phyloP scores from a whole-genome alignment of 1,140 invertebrate species.

The Drosophila lacertosa region DNA sequence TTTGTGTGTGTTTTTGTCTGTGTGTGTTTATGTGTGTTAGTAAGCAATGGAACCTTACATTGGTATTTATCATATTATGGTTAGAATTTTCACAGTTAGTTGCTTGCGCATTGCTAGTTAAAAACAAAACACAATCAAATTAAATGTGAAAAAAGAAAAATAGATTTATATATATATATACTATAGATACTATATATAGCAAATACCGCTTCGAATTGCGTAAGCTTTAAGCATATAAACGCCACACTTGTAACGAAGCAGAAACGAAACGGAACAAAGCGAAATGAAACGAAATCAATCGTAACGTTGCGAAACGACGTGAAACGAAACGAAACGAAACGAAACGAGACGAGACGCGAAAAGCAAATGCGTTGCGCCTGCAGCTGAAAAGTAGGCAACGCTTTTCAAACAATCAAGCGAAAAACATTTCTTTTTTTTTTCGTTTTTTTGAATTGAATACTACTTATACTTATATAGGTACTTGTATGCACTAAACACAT shows the following conservation, averaged over 20 bases:
- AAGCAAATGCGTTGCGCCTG: slow-evolving; percentile 45
- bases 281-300: slow-evolving; percentile 11
- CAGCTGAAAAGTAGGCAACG: slow-evolving; percentile 57
- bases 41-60: slow-evolving; percentile 71
- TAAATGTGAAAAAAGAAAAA: neutral
- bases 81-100: slow-evolving; percentile 17
- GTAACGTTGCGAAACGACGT: slow-evolving; percentile 23
- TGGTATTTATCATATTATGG: slow-evolving; percentile 3
- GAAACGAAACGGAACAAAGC: slow-evolving; percentile 17
- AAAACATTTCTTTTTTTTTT: slow-evolving; percentile 17
- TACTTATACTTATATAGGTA: slow-evolving; percentile 29
- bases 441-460: slow-evolving; percentile 25
- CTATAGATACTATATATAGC: neutral
- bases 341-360: slow-evolving; percentile 36
- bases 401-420: slow-evolving; percentile 52
- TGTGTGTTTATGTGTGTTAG: slow-evolving; percentile 43
- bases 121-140: slow-evolving; percentile 13
- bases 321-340: slow-evolving; percentile 21
- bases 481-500: slow-evolving; percentile 45
- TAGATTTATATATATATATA: neutral
- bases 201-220: slow-evolving; percentile 1
- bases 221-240: slow-evolving; percentile 2
- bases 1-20: slow-evolving; percentile 18
- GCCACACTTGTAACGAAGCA: neutral
- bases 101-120: slow-evolving; percentile 48